These are phyloP conservation scores for Drosophila sordidula DNA, from an alignment of 2,888 invertebrate genomes.

Conservation along the genomic window DNA sequence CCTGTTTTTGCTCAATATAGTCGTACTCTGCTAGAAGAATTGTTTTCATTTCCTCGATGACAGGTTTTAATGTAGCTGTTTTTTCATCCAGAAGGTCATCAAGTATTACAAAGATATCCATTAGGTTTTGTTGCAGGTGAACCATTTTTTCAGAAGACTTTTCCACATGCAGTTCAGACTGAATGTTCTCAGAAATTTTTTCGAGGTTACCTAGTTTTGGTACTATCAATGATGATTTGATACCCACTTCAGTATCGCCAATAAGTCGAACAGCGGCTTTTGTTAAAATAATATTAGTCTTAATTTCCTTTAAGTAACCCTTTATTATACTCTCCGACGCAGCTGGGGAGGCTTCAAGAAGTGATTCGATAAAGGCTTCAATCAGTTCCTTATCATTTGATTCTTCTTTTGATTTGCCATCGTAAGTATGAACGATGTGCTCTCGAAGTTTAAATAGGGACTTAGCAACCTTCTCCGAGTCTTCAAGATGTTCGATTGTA, in stretches of 20 bases:
- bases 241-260: slow-evolving; percentile 36
- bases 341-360: slow-evolving; percentile 43
- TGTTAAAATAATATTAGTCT: slow-evolving; percentile 42
- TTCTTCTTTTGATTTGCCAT: slow-evolving; percentile 58
- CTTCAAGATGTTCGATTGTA: slow-evolving; percentile 41
- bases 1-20: slow-evolving; percentile 53
- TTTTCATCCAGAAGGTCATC: slow-evolving; percentile 67
- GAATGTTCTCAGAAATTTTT: slow-evolving; percentile 42
- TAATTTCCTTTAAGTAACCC: slow-evolving; percentile 42
- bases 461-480: slow-evolving; percentile 57
- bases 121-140: slow-evolving; percentile 73
- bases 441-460: slow-evolving; percentile 75
- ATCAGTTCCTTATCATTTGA: slow-evolving; percentile 28
- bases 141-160: slow-evolving; percentile 74
- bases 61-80: slow-evolving; percentile 18
- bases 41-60: slow-evolving; percentile 54
- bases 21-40: slow-evolving; percentile 54
- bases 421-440: slow-evolving; percentile 82
- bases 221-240: slow-evolving; percentile 40
- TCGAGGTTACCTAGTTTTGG: slow-evolving; percentile 51
- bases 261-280: slow-evolving; percentile 42
- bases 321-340: slow-evolving; percentile 37
- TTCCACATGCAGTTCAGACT: slow-evolving; percentile 34
- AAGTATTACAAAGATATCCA: slow-evolving; percentile 76
- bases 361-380: slow-evolving; percentile 46